A percentile compares a stretch with the other conserved stretches of the same genome.
Conservation (phyloP, 2,888 invertebrate species). For the Phengaris alcon region DNA sequence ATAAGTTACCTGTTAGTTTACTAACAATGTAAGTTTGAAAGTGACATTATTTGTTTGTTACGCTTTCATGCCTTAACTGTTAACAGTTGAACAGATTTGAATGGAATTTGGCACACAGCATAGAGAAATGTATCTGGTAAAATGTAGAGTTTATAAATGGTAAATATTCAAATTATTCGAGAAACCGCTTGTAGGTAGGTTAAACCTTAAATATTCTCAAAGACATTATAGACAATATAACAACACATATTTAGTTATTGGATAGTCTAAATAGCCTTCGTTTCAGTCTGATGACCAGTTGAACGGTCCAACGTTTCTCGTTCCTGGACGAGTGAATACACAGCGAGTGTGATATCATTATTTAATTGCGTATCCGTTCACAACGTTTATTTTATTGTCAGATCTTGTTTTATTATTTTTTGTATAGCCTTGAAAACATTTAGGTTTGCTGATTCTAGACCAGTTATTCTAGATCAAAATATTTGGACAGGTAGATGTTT, state of each 20-base stretch:
- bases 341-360: slow-evolving; percentile 6
- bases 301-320: slow-evolving; percentile 1
- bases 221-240: neutral
- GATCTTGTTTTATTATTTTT: too few species aligned
- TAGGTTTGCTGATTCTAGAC: neutral
- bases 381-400: too few species aligned
- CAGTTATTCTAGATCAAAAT: too few species aligned
- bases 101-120: slow-evolving; percentile 30
- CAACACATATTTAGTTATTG: neutral
- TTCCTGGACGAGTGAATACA: neutral
- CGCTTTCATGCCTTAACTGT: slow-evolving; percentile 11
- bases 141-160: neutral
- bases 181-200: too few species aligned
- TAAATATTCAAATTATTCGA: neutral
- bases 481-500: too few species aligned
- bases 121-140: neutral
- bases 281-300: neutral
- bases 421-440: too few species aligned
- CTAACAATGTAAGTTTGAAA: neutral
- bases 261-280: neutral
- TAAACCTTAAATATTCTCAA: neutral
- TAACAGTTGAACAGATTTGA: slow-evolving; percentile 24
- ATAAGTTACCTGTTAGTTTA: neutral
- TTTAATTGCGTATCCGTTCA: neutral
- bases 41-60: slow-evolving; percentile 10